Percentiles rank a stretch among this genome's conserved stretches.
Conservation (phyloP, 2,888 invertebrate species). For the Macrophya annulata region DNA sequence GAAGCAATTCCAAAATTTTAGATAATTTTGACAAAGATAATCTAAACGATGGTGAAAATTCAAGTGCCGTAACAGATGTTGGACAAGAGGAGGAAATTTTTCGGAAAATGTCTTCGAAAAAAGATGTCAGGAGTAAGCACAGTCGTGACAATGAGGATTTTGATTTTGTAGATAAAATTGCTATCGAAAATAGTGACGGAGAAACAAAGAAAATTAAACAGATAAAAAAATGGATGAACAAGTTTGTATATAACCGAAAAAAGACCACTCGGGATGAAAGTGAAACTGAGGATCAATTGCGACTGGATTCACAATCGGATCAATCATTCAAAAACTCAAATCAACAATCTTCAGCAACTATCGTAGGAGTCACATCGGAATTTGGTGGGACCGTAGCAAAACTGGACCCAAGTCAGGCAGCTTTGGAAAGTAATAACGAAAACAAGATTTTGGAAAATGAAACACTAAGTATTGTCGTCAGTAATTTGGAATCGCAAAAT, state of each 20-base stretch:
- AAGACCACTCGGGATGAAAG: neutral
- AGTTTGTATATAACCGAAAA: neutral
- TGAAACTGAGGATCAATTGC: neutral
- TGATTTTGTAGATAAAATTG: neutral
- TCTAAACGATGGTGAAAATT: neutral
- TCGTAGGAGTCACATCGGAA: neutral
- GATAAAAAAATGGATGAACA: neutral
- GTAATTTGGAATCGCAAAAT: neutral
- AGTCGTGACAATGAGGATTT: neutral
- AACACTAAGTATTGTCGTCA: neutral
- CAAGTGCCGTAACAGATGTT: neutral
- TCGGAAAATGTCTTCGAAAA: neutral
- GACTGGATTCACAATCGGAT: neutral
- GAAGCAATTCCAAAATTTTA: neutral
- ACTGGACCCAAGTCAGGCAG: neutral
- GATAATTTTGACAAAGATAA: neutral
- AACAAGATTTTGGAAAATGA: conserved; percentile 5
- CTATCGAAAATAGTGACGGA: neutral
- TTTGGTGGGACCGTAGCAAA: neutral
- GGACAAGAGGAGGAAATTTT: neutral
- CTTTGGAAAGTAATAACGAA: neutral
- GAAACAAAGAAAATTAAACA: neutral
- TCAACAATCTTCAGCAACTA: neutral
- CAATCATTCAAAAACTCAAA: neutral
- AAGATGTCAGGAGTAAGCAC: neutral